Percentiles rank a stretch among this genome's conserved stretches.
Conservation (phyloP, 2,113 vertebrate genomes). For the Neolamprologus modestus region DNA sequence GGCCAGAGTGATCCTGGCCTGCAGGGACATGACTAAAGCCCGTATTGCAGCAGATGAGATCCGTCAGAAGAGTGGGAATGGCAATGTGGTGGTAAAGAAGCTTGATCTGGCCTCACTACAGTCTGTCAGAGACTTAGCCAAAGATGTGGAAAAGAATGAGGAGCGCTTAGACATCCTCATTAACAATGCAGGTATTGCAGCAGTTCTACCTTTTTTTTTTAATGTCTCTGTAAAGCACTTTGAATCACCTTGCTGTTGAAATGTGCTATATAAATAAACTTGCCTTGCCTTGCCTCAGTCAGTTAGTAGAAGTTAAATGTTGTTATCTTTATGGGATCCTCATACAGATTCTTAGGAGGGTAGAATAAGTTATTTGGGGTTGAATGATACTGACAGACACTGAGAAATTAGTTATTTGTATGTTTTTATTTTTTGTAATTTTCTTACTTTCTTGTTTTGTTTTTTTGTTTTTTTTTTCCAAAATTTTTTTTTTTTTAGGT, state of each 20-base stretch:
- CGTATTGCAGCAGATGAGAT: conserved; percentile 60
- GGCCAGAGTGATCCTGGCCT: conserved; percentile 70
- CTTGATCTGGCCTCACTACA: conserved; percentile 62
- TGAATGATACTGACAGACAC: background rate
- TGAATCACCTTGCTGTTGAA: background rate
- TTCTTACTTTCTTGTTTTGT: background rate
- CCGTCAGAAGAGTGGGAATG: conserved; percentile 57
- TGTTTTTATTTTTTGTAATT: background rate
- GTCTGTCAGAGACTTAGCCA: conserved; percentile 62
- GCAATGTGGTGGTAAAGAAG: conserved; percentile 58
- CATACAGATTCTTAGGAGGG: background rate
- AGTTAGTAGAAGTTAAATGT: background rate
- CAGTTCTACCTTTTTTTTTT: background rate
- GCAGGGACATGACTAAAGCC: conserved; percentile 62
- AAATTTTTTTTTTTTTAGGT: conserved; percentile 2
- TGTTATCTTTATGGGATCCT: background rate
- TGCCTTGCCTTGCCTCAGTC: background rate
- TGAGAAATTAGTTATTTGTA: background rate
- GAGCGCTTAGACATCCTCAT: conserved; percentile 63
- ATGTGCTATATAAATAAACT: background rate
- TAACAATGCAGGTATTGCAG: conserved; percentile 66
- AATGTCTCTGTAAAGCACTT: background rate
- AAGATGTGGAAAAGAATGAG: conserved; percentile 46
- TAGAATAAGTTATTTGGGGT: background rate
- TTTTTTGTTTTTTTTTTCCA: background rate